Conservation (phyloP, 37 sponge, comb jelly and placozoan species). For the Diacarnus erythraeanus region DNA sequence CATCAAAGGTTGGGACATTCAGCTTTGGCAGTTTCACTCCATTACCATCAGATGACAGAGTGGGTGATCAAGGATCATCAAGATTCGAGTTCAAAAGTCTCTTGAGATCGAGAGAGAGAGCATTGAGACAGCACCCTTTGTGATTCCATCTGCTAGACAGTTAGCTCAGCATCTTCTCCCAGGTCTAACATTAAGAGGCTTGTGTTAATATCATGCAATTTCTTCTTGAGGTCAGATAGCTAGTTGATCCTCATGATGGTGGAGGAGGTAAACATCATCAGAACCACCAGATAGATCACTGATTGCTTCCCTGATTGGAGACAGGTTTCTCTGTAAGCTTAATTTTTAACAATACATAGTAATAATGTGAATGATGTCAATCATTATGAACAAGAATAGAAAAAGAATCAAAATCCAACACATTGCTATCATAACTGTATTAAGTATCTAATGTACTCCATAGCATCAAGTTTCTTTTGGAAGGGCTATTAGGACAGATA, state of each 20-base stretch:
- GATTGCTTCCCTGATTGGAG: not conserved
- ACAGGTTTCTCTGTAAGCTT: no score
- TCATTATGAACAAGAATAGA: no score
- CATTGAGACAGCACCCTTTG: conserved; percentile 7
- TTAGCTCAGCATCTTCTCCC: not conserved
- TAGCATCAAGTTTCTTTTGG: no score
- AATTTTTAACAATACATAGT: no score
- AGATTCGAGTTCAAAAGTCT: not conserved
- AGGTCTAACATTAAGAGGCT: not conserved
- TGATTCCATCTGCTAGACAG: not conserved
- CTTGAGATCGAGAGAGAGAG: conserved; percentile 14
- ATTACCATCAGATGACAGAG: not conserved
- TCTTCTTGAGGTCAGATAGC: not conserved
- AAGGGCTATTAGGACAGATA: no score
- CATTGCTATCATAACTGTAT: no score
- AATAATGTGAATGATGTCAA: no score
- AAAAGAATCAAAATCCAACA: no score
- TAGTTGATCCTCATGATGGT: not conserved
- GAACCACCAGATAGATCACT: not conserved
- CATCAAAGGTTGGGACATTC: conserved; percentile 12
- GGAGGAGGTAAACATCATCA: no score
- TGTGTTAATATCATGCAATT: not conserved
- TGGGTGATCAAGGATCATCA: not conserved
- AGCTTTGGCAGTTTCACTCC: conserved; percentile 29
- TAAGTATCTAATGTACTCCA: no score